A percentile compares a stretch with the other conserved stretches of the same genome.
Evolutionary conservation across 2,888 invertebrate species (phyloP).

Genomic region (Drosophila borealis): DNA sequence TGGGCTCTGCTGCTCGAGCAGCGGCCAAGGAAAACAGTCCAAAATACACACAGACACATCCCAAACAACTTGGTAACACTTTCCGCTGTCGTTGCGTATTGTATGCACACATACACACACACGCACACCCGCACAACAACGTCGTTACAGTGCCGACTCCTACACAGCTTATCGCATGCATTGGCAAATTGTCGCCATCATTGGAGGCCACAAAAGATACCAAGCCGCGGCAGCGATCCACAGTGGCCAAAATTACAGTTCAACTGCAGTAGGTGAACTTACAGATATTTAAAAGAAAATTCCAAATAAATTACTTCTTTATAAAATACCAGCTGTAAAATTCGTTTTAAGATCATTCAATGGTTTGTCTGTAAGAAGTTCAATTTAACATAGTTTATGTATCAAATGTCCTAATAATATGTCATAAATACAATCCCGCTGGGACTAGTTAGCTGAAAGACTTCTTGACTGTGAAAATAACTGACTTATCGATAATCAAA

Average conservation of each 20-base stretch:
- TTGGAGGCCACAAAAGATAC: constrained; percentile 49
- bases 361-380: too few relatives aligned
- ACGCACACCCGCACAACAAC: constrained; percentile 8
- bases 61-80: constrained; percentile 30
- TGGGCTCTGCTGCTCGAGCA: constrained; percentile 37
- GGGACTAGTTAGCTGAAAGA: too few relatives aligned
- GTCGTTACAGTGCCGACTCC: constrained; percentile 24
- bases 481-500: too few relatives aligned
- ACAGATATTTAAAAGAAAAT: too few relatives aligned
- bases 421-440: too few relatives aligned
- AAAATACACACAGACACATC: constrained; percentile 29
- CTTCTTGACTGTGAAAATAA: too few relatives aligned
- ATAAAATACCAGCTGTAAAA: too few relatives aligned
- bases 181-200: constrained; percentile 79
- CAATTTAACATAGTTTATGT: too few relatives aligned
- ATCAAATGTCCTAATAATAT: too few relatives aligned
- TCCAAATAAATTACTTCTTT: too few relatives aligned
- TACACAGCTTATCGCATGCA: constrained; percentile 69
- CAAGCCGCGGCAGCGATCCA: constrained; percentile 13
- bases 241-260: constrained; percentile 27
- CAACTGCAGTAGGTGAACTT: neutral
- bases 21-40: constrained; percentile 42
- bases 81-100: constrained; percentile 10
- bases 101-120: neutral
- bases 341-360: too few relatives aligned